phyloP scores from a whole-genome alignment of 2,888 invertebrate genomes.

The Tiphia femorata region DNA sequence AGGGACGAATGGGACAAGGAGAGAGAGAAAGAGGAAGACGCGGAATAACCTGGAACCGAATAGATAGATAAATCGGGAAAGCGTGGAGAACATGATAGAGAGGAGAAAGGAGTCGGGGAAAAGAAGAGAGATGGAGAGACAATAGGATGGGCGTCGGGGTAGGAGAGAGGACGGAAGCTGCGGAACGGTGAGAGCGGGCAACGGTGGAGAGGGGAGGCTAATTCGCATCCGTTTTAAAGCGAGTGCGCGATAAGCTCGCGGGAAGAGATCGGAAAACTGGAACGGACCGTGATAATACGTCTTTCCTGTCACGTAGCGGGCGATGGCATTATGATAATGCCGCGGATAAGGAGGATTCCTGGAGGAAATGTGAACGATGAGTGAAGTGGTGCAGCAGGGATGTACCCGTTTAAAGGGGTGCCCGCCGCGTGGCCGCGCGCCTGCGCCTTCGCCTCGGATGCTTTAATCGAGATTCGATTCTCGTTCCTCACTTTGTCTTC shows the following conservation, averaged over 20 bases:
- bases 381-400: constrained; percentile 49
- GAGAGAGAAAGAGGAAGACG: not conserved
- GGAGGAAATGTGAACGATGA: constrained; percentile 59
- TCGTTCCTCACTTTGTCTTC: constrained; percentile 28
- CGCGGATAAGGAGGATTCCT: constrained; percentile 60
- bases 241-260: constrained; percentile 43
- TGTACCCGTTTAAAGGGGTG: constrained; percentile 25
- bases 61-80: not conserved
- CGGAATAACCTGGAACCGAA: not conserved
- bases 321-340: constrained; percentile 66
- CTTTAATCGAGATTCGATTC: constrained; percentile 37
- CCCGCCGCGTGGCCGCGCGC: too few species aligned
- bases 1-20: too few species aligned
- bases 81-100: not conserved
- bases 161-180: not conserved
- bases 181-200: not conserved
- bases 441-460: constrained; percentile 16
- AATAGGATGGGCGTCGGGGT: too few species aligned
- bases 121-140: not conserved
- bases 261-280: constrained; percentile 46
- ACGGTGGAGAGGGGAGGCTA: constrained; percentile 25
- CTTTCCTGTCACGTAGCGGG: constrained; percentile 64
- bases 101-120: not conserved
- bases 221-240: constrained; percentile 46
- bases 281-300: constrained; percentile 56